Conservation (phyloP, 35 echinoderm and acorn worm genomes). For the Nesometra sesokonis region DNA sequence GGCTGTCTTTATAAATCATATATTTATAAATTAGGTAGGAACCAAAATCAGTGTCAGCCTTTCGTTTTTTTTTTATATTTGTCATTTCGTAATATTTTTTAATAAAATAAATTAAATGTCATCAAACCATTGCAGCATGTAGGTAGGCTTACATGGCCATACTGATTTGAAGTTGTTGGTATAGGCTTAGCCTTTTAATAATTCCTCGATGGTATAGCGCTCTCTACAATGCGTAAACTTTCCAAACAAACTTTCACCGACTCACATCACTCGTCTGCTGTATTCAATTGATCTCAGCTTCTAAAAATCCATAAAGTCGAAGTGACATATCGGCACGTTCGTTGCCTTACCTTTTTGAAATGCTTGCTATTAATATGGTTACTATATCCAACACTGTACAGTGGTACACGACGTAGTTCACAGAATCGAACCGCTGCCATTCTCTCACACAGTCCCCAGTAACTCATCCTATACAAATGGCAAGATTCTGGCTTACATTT, state of each 20-base stretch:
- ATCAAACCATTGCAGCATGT: too few species aligned
- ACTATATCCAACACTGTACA: background rate
- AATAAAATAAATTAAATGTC: too few species aligned
- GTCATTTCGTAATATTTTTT: too few species aligned
- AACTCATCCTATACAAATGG: background rate
- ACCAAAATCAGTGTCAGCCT: too few species aligned
- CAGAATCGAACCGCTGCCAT: background rate
- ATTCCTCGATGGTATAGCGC: too few species aligned
- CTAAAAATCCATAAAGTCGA: background rate
- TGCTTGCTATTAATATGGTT: background rate
- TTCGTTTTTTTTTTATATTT: too few species aligned
- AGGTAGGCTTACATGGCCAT: too few species aligned
- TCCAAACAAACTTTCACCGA: background rate
- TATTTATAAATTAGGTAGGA: too few species aligned
- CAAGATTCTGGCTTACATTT: background rate
- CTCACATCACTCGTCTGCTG: too few species aligned
- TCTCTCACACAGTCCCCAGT: background rate
- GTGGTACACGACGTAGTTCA: background rate
- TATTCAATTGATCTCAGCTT: too few species aligned
- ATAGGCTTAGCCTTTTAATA: too few species aligned
- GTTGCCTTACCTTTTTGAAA: background rate
- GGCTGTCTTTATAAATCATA: too few species aligned
- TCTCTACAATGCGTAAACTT: background rate
- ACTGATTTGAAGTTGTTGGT: background rate
- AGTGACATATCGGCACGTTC: background rate